Evolutionary conservation across 2,797 vertebrate species (phyloP), one percentile per base, ranked within the genome.

Genomic region (Anniella stebbinsi): DNA sequence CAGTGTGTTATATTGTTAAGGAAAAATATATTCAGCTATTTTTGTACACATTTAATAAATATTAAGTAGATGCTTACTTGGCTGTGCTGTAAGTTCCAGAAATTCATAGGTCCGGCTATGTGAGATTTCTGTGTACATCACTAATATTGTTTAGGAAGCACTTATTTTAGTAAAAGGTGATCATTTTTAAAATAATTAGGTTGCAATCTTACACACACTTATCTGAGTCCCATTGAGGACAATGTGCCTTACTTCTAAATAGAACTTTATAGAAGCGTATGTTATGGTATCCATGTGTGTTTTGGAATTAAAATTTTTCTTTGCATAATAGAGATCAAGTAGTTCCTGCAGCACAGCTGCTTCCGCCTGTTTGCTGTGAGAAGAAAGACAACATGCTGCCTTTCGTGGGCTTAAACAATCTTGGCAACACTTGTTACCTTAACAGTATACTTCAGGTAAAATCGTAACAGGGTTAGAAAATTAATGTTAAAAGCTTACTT

Each of bases 341-440:
- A 85, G 98, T 99, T 81, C 98, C 98, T 70, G 97, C 96, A 75
- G 96, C 96, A 0, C 97, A 98, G 93, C 96, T 98, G 2, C 92
- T 97, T 80, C 97, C 98, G 0, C 97, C 98, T 1, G 38, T 97
- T 86, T 95, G 97, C 60, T 97, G 97, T 95, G 98, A 98, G 91
- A 99, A 98, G 93, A 98, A 93, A 80, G 98, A 99, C 91, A 97
- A 91, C 89, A 89, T 99, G 90, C 87, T 99, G 91, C 99, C 99
- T 6, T 99, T 99, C 93, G 98, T 99, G 93, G 99, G 99, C 15
- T 93, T 99, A 94, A 99, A 98, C 96, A 99, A 99, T 92, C 97
- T 99, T 45, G 99, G 99, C 82, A 99, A 99, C 97, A 99, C 99
- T 84, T 99, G 99, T 94, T 99, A 99, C 95, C 97, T 99, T 91